Evolutionary conservation across 2,797 vertebrate genomes (phyloP).

Genomic region (Semaprochilodus insignis): DNA sequence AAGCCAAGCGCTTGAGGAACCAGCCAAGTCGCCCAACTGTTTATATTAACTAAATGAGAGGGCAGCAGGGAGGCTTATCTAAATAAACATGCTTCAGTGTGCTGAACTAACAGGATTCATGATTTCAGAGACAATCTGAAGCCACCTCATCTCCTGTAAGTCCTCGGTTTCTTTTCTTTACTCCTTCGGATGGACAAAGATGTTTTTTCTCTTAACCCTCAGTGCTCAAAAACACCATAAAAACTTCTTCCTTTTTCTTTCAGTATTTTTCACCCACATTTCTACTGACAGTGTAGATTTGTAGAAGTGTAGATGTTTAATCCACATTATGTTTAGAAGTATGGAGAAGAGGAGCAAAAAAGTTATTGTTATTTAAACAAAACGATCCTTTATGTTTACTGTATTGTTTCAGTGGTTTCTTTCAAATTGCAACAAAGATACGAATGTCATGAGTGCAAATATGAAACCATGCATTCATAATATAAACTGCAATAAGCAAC

Average conservation of each 20-base stretch:
- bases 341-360: too few relatives aligned
- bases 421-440: not conserved
- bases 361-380: too few relatives aligned
- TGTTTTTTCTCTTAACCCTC: not conserved
- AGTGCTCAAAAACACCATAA: not conserved
- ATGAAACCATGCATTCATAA: not conserved
- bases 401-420: not conserved
- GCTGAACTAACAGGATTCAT: conserved; percentile 26
- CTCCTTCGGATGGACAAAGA: conserved; percentile 21
- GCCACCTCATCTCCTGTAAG: not conserved
- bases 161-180: conserved; percentile 8
- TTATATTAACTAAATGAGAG: conserved; percentile 35
- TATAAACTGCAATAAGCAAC: not conserved
- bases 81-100: conserved; percentile 50
- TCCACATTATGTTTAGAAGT: too few relatives aligned
- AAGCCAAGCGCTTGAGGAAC: conserved; percentile 23
- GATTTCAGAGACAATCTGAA: not conserved
- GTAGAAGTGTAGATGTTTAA: too few relatives aligned
- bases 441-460: not conserved
- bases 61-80: conserved; percentile 55
- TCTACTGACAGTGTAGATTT: too few relatives aligned
- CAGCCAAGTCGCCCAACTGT: conserved; percentile 37
- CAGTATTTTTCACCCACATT: too few relatives aligned
- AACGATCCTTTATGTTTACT: too few relatives aligned
- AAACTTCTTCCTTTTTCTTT: too few relatives aligned